phyloP scores from a whole-genome alignment of 2,797 vertebrate species.

The Chloroceryle amazona region DNA sequence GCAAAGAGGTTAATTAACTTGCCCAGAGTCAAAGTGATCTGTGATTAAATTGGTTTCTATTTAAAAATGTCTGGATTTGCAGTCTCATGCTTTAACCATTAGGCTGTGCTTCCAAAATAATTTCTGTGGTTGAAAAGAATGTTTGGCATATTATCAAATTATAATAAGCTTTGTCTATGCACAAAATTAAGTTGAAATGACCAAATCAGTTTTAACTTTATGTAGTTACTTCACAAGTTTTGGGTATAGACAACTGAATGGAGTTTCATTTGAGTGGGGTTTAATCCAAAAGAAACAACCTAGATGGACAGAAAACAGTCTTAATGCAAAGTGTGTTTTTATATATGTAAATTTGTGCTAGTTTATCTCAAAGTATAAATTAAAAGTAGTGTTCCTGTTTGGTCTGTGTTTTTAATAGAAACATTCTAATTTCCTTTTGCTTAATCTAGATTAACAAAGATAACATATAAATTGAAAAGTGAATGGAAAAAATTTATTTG shows the following conservation, averaged over 20 bases:
- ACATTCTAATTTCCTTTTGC: background rate
- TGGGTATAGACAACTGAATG: background rate
- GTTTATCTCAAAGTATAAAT: background rate
- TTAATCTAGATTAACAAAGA: background rate
- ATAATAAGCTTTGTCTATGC: background rate
- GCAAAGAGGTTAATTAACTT: conserved; percentile 61
- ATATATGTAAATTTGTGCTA: background rate
- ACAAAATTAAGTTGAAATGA: background rate
- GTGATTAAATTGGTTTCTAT: conserved; percentile 35
- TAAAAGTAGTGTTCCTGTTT: background rate
- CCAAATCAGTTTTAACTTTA: background rate
- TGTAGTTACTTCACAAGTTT: background rate
- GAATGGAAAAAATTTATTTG: background rate
- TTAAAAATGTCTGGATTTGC: conserved; percentile 17
- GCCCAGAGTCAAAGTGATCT: conserved; percentile 26
- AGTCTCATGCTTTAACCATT: background rate
- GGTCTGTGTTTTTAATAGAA: background rate
- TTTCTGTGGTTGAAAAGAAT: background rate
- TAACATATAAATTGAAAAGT: background rate
- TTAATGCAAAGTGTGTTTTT: background rate
- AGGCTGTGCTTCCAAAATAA: background rate
- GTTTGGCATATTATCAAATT: background rate
- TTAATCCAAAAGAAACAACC: background rate
- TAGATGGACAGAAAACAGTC: background rate
- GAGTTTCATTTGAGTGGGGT: background rate